Base-by-base conservation (phyloP, 2,797 vertebrate species). In the Anisognathus igniventris region DNA sequence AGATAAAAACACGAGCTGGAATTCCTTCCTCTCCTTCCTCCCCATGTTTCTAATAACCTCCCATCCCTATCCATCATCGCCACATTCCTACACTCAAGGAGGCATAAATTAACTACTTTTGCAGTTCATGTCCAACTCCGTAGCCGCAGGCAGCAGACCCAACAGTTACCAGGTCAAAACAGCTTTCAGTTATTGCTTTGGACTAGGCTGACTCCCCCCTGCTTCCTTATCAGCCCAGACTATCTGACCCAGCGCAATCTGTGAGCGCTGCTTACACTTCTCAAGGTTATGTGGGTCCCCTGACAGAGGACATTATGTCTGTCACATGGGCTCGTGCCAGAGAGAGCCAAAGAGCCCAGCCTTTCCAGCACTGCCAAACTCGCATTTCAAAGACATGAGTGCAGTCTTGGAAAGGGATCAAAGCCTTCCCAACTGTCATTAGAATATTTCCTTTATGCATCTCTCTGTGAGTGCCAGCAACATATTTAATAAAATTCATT, bases 391-490 rank as follows among this genome's bases (percentile, higher is more conserved):
- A 98, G 97, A 96, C 91, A 37, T 98, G 98, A 98, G 97, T 96
- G 91, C 96, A 98, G 92, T 89, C 88, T 93, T 98, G 98, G 98
- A 98, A 94, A 87, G 65, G 91, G 97, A 98, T 98, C 97, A 98
- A 98, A 98, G 98, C 96, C 88, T 91, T 97, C 74, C 95, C 96
- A 97, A 96, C 97, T 98, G 97, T 98, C 98, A 98, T 98, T 97
- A 97, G 97, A 97, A 98, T 97, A 98, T 98, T 97, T 98, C 97
- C 97, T 98, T 98, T 97, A 97, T 97, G 97, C 96, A 96, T 97
- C 97, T 97, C 92, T 66, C 95, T 24, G 19, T 74, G 90, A 97
- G 95, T 96, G 97, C 98, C 97, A 98, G 94, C 95, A 97, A 97
- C 95, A 94, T 97, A 98, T 96, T 97, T 98, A 96, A 97, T 97